Percentiles rank a stretch among this genome's conserved stretches.
phyloP scores from a whole-genome alignment of 2,113 vertebrate species.

The Megaleporinus macrocephalus region DNA sequence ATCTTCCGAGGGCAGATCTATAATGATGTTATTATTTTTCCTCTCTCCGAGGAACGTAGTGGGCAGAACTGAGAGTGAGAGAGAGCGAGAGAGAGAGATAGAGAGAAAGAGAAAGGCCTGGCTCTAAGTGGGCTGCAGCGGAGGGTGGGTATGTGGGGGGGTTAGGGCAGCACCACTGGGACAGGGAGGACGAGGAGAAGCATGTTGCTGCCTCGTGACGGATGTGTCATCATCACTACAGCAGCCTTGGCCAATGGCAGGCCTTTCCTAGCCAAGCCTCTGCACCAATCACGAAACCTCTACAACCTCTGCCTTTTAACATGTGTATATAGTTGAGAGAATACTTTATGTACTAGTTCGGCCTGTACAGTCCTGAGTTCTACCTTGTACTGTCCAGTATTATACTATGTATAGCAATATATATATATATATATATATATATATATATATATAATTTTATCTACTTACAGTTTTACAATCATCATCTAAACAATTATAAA shows the following conservation, averaged over 20 bases:
- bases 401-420: too few species aligned
- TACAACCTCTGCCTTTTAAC: not conserved
- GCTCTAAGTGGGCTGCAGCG: constrained; percentile 49
- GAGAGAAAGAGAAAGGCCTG: constrained; percentile 6
- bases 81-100: constrained; percentile 11
- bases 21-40: constrained; percentile 61
- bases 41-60: constrained; percentile 52
- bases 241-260: constrained; percentile 30
- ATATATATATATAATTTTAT: too few species aligned
- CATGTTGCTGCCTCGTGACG: constrained; percentile 54
- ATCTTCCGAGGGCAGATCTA: constrained; percentile 53
- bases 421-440: too few species aligned
- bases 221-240: constrained; percentile 51
- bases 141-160: constrained; percentile 50
- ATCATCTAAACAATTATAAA: too few species aligned
- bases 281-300: not conserved
- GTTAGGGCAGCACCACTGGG: constrained; percentile 45
- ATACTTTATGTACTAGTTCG: not conserved
- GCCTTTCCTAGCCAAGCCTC: not conserved
- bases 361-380: not conserved
- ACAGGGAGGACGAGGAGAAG: constrained; percentile 49
- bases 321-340: too few species aligned
- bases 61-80: constrained; percentile 47
- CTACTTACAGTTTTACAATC: too few species aligned
- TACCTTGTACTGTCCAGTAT: not conserved